Base-by-base conservation (phyloP, 2,888 invertebrate species). In the Lasioglossum calceatum region DNA sequence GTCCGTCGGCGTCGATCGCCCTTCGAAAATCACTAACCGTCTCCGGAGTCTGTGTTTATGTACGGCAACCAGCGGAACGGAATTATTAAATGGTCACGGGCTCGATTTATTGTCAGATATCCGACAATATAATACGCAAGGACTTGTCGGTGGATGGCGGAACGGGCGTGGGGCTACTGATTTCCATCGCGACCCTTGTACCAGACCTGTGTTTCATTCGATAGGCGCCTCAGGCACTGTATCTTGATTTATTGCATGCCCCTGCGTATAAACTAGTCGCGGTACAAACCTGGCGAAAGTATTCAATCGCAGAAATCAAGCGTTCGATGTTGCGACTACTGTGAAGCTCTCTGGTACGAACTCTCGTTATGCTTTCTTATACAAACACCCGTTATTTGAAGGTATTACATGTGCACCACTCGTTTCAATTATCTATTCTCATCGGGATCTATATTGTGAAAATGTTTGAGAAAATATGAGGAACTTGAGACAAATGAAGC, bases 41-140 rank as follows among this genome's bases (percentile, higher is more conserved):
- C 42, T 39, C 44, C 67, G 10, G 58, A 67, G 86, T 75, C 82
- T 84, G 78, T 87, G 79, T 88, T 87, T 87, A 83, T 88, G 87
- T 87, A 87, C 81, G 81, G 42, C 87, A 72, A 67, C 67, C 79
- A 64, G 73, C 47, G 42, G 79, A 77, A 85, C 64, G 67, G 79
- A 74, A 82, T 81, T 85, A 87, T 83, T 83, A 85, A 87, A 85
- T 79, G 84, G 82, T 87, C 14, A 4, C n/a, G 27, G 73, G 16
- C 70, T 82, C 82, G 84, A 84, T 84, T 88, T 85, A 82, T 87
- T 81, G 77, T 81, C 39, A 67, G 73, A 61, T 58, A 50, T 64
- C 73, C 75, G 82, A 77, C 80, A 47, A 75, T 58, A 67, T 27
- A 64, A 64, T n/a, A 64, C 61, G 36, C 47, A 58, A 74, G 73